A percentile compares a stretch with the other conserved stretches of the same genome.
phyloP scores from a whole-genome alignment of 23 tunicate species.

The Phallusia fumigata region DNA sequence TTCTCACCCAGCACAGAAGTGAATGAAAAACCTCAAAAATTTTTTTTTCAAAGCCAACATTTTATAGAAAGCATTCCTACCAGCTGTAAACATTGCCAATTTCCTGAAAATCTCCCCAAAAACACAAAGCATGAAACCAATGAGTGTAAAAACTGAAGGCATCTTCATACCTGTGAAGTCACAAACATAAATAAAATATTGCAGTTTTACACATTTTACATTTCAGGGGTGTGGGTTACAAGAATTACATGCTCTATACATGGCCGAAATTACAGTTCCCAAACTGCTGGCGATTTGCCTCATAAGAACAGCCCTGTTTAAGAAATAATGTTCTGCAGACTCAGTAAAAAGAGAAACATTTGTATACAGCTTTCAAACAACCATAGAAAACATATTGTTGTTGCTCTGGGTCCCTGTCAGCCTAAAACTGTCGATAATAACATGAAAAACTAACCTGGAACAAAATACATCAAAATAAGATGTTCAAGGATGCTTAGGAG shows the following conservation, averaged over 20 bases:
- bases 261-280: too few species aligned
- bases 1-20: too few species aligned
- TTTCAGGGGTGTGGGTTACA: too few species aligned
- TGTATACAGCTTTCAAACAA: neutral
- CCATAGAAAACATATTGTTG: neutral
- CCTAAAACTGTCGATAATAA: neutral
- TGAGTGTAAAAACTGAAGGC: neutral
- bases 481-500: conserved; percentile 59
- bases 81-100: conserved; percentile 89
- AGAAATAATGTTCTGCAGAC: too few species aligned
- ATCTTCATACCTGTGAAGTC: conserved; percentile 36
- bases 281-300: too few species aligned
- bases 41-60: too few species aligned
- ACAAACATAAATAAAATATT: neutral
- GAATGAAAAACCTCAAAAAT: too few species aligned
- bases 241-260: too few species aligned
- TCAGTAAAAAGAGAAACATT: neutral
- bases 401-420: too few species aligned
- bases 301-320: too few species aligned
- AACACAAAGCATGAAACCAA: conserved; percentile 58
- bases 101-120: conserved; percentile 65
- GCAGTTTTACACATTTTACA: neutral
- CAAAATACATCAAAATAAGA: conserved; percentile 31
- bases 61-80: conserved; percentile 29
- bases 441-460: conserved; percentile 43